Conservation (phyloP, 2,888 invertebrate species). For the Acanthosepion lycidas region DNA sequence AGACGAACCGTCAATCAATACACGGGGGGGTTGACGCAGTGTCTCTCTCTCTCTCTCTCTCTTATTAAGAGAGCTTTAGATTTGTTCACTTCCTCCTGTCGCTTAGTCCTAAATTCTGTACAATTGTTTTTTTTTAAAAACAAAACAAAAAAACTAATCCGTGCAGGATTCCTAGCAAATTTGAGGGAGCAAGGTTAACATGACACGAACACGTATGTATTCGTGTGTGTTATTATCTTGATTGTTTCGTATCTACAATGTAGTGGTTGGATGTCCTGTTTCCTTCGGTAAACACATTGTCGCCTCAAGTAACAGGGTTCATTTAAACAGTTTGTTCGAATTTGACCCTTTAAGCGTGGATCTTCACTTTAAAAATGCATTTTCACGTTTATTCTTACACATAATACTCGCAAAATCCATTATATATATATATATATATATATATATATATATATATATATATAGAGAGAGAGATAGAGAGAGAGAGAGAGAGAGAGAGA, state of each 20-base stretch:
- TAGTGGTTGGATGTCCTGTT: neutral
- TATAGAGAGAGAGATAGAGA: too few species aligned
- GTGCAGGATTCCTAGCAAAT: neutral
- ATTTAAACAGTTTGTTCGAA: neutral
- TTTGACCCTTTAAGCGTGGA: neutral
- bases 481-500: too few species aligned
- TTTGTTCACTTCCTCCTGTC: too few species aligned
- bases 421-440: neutral
- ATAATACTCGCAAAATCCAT: neutral
- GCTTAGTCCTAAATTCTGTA: too few species aligned
- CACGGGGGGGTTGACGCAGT: too few species aligned
- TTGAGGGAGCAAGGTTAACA: neutral
- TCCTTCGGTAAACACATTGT: constrained; percentile 4
- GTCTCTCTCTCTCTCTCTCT: too few species aligned
- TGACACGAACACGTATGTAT: neutral
- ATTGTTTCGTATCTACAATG: neutral
- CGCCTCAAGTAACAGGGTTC: neutral
- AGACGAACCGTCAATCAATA: too few species aligned
- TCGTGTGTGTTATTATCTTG: neutral
- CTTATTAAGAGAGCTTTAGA: too few species aligned
- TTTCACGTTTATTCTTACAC: neutral
- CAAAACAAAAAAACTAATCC: too few species aligned
- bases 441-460: too few species aligned
- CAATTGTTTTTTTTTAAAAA: neutral
- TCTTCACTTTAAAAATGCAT: neutral